Evolutionary conservation across 2,888 invertebrate species (phyloP), one percentile per base, ranked within the genome.

Genomic region (Drosophila setosimentum): DNA sequence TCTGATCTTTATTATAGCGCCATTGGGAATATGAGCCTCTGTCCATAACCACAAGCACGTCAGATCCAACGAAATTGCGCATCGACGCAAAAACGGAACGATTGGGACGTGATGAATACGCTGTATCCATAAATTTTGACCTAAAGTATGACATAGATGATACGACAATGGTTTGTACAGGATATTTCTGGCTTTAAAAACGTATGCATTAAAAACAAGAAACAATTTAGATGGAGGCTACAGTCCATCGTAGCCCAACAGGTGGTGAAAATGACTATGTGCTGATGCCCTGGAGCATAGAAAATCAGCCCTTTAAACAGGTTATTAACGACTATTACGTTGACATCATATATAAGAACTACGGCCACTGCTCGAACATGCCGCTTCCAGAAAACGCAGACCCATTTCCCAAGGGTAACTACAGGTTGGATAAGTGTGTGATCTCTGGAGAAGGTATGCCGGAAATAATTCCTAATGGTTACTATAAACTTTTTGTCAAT

Each of bases 251-350:
- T 13, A 85, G 85, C 35, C 10, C 30, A 0, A 54, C 82, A 0
- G 85, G 85, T 4, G 55, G 37, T 4, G 84, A 82, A 7, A 69
- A 75, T 0, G 87, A 87, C 21, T 85, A 80, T 30, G 66, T 37
- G 3, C 7, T 45, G 16, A 11, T 73, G 18, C 84, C 84, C 0
- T 84, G 73, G 30, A 18, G 3, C 2, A 54, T 85, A 3, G 58
- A 49, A 0, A 70, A 67, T 27, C 71, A 87, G 27, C 0, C 48
- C 0, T 71, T 21, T 10, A 0, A 3, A 5, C 2, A n/a, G 40
- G 87, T 62, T 8, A 0, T 78, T 0, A 18, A 73, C 6, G 42
- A 10, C 0, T 75, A 64, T 51, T 85, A 84, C 30, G 49, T 66
- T 3, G 69, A 84, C 73, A 6, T 18, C 69, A 0, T 51, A 57